These are phyloP conservation scores for Furcula furcula DNA, from an alignment of 2,888 invertebrate genomes.

Conservation along the genomic window DNA sequence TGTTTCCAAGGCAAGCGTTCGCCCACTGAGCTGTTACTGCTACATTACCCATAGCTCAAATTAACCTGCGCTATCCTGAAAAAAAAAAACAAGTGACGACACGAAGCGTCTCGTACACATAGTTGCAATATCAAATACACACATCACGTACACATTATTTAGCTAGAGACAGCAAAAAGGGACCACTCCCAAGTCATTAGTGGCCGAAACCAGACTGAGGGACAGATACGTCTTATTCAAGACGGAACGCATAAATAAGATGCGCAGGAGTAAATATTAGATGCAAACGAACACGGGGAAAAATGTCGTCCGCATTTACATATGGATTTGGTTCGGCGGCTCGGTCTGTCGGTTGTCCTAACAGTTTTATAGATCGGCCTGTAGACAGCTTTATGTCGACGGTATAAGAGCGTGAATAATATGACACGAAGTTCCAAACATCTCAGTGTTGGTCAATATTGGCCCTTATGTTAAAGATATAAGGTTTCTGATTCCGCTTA, in stretches of 20 bases:
- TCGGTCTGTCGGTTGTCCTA: slow-evolving; percentile 13
- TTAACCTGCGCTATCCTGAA: background rate
- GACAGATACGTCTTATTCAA: slow-evolving; percentile 71
- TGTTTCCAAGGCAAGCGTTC: no score
- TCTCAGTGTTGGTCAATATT: no score
- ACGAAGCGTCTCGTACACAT: slow-evolving; percentile 8
- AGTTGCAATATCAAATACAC: slow-evolving; percentile 43
- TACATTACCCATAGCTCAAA: no score
- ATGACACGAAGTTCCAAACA: no score
- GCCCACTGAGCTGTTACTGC: no score
- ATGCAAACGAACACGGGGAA: slow-evolving; percentile 73
- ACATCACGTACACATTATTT: slow-evolving; percentile 63
- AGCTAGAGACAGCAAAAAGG: slow-evolving; percentile 70
- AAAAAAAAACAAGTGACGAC: background rate
- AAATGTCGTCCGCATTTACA: slow-evolving; percentile 70
- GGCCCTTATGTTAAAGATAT: no score
- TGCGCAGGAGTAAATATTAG: slow-evolving; percentile 68
- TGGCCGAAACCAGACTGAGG: slow-evolving; percentile 51
- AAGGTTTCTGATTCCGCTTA: no score
- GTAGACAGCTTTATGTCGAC: no score
- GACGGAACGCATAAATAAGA: slow-evolving; percentile 63
- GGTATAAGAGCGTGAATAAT: no score
- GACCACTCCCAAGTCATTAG: slow-evolving; percentile 65
- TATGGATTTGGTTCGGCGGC: slow-evolving; percentile 53
- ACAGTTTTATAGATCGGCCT: no score